These are phyloP conservation scores for Zingel zingel DNA, from an alignment of 2,113 vertebrate genomes.

Conservation along the genomic window DNA sequence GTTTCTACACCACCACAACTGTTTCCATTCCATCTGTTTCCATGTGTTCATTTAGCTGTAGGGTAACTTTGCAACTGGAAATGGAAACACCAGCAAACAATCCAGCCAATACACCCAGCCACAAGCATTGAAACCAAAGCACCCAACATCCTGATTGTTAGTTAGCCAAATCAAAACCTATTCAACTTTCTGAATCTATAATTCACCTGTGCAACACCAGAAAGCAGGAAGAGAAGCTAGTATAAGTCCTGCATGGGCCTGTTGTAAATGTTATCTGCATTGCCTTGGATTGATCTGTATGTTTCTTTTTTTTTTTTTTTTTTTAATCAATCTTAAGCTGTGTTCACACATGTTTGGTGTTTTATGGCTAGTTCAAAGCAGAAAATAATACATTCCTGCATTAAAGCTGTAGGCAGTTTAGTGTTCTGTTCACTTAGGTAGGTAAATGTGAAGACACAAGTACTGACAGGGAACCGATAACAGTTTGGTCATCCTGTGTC, in stretches of 20 bases:
- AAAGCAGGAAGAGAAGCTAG: not conserved
- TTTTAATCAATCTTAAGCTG: too few relatives aligned
- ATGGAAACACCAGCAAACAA: not conserved
- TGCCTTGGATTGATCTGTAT: not conserved
- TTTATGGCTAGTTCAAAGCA: not conserved
- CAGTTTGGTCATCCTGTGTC: not conserved
- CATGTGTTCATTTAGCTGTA: not conserved
- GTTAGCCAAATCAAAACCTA: not conserved
- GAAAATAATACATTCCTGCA: not conserved
- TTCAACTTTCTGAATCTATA: not conserved
- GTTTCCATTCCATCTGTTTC: conserved; percentile 9
- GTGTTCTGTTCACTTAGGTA: not conserved
- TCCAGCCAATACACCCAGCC: not conserved
- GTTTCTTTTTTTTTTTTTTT: not conserved
- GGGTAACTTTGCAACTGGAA: not conserved
- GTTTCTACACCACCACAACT: not conserved
- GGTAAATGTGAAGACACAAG: not conserved
- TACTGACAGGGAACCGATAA: not conserved
- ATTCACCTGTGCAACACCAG: not conserved
- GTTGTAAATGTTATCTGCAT: not conserved
- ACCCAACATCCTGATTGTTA: not conserved
- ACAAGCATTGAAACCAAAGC: not conserved
- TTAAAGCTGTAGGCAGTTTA: not conserved
- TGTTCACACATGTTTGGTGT: not conserved
- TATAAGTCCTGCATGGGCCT: not conserved